Evolutionary conservation across 2,797 vertebrate genomes (phyloP), one percentile per base, ranked within the genome.

Genomic region (Oceanodroma leucorhoa): DNA sequence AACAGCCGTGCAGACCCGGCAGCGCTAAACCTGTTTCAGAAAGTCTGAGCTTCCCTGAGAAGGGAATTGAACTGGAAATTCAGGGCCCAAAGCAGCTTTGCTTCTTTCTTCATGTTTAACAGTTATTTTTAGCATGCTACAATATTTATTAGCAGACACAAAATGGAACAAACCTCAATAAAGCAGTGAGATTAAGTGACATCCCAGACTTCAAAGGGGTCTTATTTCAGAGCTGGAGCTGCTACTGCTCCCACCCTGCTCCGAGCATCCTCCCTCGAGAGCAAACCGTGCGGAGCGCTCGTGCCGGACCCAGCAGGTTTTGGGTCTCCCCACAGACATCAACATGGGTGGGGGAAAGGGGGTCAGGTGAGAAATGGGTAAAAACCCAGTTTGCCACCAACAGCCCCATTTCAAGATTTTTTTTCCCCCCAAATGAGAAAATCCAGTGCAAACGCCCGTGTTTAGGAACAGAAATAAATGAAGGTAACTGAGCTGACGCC

Each of bases 141-240:
- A 92, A 89, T 96, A 95, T 94, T 95, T 93, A 93, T 93, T 82
- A 93, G 73, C 62, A 88, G 94, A 36, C 34, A 73, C 66, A 82
- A 96, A 87, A 66, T 81, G 82, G 94, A 94, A 36, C 70, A 89
- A 93, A 72, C 76, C 69, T 71, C 89, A 88, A 55, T 90, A 89
- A 81, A 83, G 85, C 73, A 15, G 43, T 0, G 12, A 89, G 89
- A 91, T 69, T 45, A 76, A 24, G 79, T 5, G 57, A 86, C 41
- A 45, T 23, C 29, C 54, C 58, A 55, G 90, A 86, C 95, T 90
- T 91, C 95, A 96, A 93, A 94, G 83, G 36, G 77, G 58, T n/a
- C 32, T 86, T 45, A 58, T 20, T 38, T 14, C 65, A 26, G 89
- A 78, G 69, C 61, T 20, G 57, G 91, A 71, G 62, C 36, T 77